A percentile compares a stretch with the other conserved stretches of the same genome.
Conservation (phyloP, 2,888 invertebrate genomes). For the Pammene fasciana region DNA sequence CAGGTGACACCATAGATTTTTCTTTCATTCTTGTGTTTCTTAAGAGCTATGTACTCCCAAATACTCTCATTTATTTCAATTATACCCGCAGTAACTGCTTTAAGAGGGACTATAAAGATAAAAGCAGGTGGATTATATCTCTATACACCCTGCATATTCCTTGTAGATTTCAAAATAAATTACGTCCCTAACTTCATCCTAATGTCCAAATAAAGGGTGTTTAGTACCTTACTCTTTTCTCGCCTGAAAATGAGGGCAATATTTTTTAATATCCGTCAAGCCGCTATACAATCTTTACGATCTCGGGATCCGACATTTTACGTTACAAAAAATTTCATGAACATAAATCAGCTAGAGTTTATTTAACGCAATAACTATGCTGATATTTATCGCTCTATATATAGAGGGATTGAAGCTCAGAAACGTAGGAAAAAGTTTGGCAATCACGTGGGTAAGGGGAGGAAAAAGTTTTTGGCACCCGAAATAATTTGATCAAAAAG, state of each 20-base stretch:
- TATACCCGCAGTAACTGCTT: too few species aligned
- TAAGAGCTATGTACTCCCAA: too few species aligned
- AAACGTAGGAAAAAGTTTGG: slow-evolving; percentile 17
- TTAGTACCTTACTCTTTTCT: slow-evolving; percentile 15
- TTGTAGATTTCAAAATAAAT: slow-evolving; percentile 7
- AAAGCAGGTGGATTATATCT: too few species aligned
- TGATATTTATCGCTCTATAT: slow-evolving; percentile 10
- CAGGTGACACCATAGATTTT: too few species aligned
- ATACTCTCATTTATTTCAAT: too few species aligned
- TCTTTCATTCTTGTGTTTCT: too few species aligned
- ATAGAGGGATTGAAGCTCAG: slow-evolving; percentile 8
- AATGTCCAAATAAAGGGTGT: slow-evolving; percentile 24
- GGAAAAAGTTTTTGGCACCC: not conserved
- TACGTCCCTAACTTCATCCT: not conserved
- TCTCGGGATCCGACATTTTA: slow-evolving; percentile 5
- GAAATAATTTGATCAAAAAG: slow-evolving; percentile 19
- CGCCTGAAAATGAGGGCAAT: slow-evolving; percentile 31
- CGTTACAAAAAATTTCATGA: slow-evolving; percentile 33
- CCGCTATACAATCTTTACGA: slow-evolving; percentile 16
- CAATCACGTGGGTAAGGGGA: slow-evolving; percentile 14
- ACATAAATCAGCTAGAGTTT: slow-evolving; percentile 32
- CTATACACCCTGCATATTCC: not conserved
- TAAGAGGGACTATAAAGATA: too few species aligned
- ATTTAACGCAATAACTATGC: slow-evolving; percentile 21
- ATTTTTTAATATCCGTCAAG: slow-evolving; percentile 27